Evolutionary conservation across 2,797 vertebrate genomes (phyloP).

Genomic region (Myotis vivesi): DNA sequence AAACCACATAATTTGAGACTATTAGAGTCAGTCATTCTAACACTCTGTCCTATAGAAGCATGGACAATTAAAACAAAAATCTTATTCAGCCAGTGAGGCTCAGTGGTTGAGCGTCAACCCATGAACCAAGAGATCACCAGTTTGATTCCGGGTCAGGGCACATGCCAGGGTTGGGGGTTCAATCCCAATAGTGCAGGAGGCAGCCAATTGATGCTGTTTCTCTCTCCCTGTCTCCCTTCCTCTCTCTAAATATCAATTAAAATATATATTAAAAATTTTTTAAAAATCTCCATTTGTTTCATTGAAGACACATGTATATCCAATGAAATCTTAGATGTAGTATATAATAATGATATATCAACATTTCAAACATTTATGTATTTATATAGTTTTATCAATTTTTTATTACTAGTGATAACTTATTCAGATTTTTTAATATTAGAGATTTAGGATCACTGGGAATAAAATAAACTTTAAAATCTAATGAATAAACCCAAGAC

Average conservation of each 20-base stretch:
- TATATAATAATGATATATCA: background rate
- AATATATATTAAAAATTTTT: too few species aligned
- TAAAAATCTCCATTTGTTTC: background rate
- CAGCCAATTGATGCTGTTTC: too few species aligned
- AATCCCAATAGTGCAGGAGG: too few species aligned
- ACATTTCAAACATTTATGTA: background rate
- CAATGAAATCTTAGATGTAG: background rate
- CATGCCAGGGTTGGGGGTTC: too few species aligned
- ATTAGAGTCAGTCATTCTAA: background rate
- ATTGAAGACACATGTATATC: background rate
- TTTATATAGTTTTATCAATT: background rate
- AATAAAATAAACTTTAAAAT: conserved; percentile 19
- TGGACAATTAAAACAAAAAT: background rate
- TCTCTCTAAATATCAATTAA: too few species aligned
- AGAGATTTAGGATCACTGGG: background rate
- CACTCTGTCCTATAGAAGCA: background rate
- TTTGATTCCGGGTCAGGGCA: too few species aligned
- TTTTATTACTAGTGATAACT: background rate
- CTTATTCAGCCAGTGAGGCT: too few species aligned
- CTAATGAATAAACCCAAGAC: background rate
- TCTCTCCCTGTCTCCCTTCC: too few species aligned
- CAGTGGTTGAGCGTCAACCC: too few species aligned
- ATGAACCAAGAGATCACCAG: too few species aligned
- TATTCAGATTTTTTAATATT: background rate
- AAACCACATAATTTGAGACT: background rate